Evolutionary conservation across 2,113 vertebrate species (phyloP), one percentile per base, ranked within the genome.

Genomic region (Syngnathoides biaculeatus): DNA sequence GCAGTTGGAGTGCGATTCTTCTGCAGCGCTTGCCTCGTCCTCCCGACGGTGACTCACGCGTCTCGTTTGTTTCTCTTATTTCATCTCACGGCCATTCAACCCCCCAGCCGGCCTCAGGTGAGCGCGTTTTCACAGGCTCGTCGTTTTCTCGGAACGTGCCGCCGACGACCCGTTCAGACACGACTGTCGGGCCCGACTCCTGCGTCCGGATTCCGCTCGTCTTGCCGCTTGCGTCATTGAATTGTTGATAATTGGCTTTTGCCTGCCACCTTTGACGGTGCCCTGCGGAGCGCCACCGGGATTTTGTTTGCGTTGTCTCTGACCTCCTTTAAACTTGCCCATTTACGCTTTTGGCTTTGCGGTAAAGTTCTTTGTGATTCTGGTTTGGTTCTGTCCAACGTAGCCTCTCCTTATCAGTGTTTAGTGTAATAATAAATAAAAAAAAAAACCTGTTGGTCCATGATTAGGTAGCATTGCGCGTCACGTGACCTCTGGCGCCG

Each of bases 71-170:
- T 64, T 64, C 50, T 69, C 20, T 30, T 35, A 1, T n/a, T 65
- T 17, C 30, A 0, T 57, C 53, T 63, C 9, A 4, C 17, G n/a
- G 0, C 12, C 8, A 11, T 56, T n/a, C 22, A 38, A 15, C 48
- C 26, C 4, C 43, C 4, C 10, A 56, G 53, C 56, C 68, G 15
- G 7, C 62, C 14, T 68, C 17, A 0, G 61, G 70, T 14, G 1
- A n/a, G 57, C 67, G 73, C 65, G 76, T 40, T 79, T 82, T 80
- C 48, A 69, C 65, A 60, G 64, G 71, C 45, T 75, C 78, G 59
- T 84, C 77, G 71, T 86, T 82, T 79, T 86, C 75, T 77, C 57
- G 62, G 60, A 68, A 72, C 45, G 63, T 19, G 64, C 64, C 83
- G 22, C 6, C 58, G 57, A 65, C 79, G n/a, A 22, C 58, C 38